phyloP scores from a whole-genome alignment of 2,113 vertebrate genomes.

The Chaetops frenatus region DNA sequence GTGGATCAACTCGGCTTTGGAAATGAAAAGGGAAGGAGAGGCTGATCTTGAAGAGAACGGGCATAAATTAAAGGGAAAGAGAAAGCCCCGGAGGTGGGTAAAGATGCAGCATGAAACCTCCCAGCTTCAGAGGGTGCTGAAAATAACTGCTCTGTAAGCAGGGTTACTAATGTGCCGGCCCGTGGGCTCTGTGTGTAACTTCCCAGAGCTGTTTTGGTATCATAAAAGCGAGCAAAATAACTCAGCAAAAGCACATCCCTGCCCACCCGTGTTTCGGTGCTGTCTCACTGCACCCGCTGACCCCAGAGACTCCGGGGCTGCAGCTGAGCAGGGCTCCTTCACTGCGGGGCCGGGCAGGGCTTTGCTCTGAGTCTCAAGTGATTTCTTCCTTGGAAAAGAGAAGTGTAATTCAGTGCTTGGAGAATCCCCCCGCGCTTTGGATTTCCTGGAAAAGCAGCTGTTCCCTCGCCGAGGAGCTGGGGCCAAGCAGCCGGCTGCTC shows the following conservation, averaged over 20 bases:
- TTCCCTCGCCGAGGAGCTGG: neutral
- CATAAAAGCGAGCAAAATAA: neutral
- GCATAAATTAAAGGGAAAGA: neutral
- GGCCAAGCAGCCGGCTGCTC: neutral
- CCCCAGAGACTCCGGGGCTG: neutral
- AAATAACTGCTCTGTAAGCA: neutral
- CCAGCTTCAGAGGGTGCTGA: neutral
- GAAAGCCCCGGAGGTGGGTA: neutral
- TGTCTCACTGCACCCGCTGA: neutral
- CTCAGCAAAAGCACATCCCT: neutral
- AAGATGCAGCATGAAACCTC: neutral
- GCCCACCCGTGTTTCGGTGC: neutral
- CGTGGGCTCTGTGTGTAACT: neutral
- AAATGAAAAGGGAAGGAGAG: neutral
- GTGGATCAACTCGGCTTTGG: neutral
- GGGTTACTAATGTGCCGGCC: neutral
- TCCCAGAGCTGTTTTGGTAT: neutral
- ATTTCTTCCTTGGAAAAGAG: conserved; percentile 32
- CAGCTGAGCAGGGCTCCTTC: neutral
- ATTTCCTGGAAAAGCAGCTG: conserved; percentile 34
- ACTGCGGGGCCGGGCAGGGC: neutral
- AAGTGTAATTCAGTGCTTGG: neutral
- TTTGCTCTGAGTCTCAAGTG: neutral
- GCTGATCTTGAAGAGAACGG: neutral
- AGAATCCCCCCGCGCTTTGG: neutral